Evolutionary conservation across 2,113 vertebrate species (phyloP).

Genomic region (Rissa tridactyla): DNA sequence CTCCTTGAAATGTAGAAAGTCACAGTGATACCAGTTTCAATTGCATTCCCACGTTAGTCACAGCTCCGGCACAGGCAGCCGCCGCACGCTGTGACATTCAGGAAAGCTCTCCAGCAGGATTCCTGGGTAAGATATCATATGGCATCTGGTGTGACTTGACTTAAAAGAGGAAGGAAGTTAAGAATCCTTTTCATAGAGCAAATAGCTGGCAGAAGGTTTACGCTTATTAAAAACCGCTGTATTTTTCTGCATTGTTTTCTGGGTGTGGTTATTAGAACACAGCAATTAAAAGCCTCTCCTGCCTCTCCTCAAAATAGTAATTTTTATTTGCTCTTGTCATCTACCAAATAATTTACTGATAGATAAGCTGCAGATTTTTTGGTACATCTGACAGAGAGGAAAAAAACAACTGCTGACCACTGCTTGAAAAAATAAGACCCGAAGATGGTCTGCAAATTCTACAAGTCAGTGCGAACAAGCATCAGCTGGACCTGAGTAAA

Average conservation of each 20-base stretch:
- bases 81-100: conserved; percentile 22
- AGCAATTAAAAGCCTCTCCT: conserved; percentile 9
- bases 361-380: conserved; percentile 39
- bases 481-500: conserved; percentile 70
- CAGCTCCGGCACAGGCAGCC: conserved; percentile 17
- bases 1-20: conserved; percentile 67
- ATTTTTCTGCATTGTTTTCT: conserved; percentile 36
- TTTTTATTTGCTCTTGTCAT: conserved; percentile 38
- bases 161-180: conserved; percentile 43
- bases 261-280: conserved; percentile 28
- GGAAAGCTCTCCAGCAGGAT: conserved; percentile 56
- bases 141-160: conserved; percentile 19
- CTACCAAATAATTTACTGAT: conserved; percentile 23
- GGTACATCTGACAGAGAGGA: conserved; percentile 26
- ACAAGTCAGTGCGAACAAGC: conserved; percentile 25
- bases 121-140: conserved; percentile 31
- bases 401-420: conserved; percentile 41
- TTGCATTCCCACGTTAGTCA: conserved; percentile 46
- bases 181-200: conserved; percentile 37
- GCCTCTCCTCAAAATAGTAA: not conserved
- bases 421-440: conserved; percentile 41
- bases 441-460: conserved; percentile 25
- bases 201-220: conserved; percentile 41
- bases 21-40: conserved; percentile 73
- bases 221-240: conserved; percentile 48